Evolutionary conservation across 2,888 invertebrate species (phyloP).

Genomic region (Zaprionus lineosus): DNA sequence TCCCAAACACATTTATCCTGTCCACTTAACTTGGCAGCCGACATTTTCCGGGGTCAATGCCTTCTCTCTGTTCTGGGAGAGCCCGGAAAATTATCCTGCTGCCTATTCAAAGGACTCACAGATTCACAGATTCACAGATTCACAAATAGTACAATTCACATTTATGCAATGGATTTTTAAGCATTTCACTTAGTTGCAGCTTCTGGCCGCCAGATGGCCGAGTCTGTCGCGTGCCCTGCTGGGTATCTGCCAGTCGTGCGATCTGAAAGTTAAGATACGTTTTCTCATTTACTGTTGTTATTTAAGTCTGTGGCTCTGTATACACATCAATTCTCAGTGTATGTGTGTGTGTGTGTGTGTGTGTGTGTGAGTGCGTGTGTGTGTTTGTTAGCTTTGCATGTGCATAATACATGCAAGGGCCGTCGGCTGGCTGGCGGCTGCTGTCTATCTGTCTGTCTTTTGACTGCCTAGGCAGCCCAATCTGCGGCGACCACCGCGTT

Average conservation of each 20-base stretch:
- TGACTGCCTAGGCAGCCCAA: conserved; percentile 15
- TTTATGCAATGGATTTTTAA: neutral
- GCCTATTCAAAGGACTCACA: no score
- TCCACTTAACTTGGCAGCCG: no score
- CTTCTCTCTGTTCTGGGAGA: no score
- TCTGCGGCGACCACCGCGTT: neutral
- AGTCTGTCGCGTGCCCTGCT: neutral
- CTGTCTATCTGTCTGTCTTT: conserved; percentile 18
- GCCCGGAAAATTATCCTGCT: no score
- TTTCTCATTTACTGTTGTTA: conserved; percentile 33
- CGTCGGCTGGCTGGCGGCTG: conserved; percentile 38
- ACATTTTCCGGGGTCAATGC: no score
- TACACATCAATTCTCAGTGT: conserved; percentile 39
- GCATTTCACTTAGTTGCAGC: neutral
- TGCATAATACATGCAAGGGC: conserved; percentile 66
- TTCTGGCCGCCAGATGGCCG: neutral
- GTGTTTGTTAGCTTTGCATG: conserved; percentile 28
- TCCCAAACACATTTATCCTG: no score
- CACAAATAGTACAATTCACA: no score
- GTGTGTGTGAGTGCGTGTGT: conserved; percentile 17
- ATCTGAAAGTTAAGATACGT: no score
- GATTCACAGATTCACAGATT: no score
- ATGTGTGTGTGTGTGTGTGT: conserved; percentile 6
- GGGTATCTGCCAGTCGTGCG: conserved; percentile 5
- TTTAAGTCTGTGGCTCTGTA: conserved; percentile 48